A percentile compares a stretch with the other conserved stretches of the same genome.
These are phyloP conservation scores for Sycophila texana DNA, from an alignment of 2,888 invertebrate genomes.

Conservation along the genomic window DNA sequence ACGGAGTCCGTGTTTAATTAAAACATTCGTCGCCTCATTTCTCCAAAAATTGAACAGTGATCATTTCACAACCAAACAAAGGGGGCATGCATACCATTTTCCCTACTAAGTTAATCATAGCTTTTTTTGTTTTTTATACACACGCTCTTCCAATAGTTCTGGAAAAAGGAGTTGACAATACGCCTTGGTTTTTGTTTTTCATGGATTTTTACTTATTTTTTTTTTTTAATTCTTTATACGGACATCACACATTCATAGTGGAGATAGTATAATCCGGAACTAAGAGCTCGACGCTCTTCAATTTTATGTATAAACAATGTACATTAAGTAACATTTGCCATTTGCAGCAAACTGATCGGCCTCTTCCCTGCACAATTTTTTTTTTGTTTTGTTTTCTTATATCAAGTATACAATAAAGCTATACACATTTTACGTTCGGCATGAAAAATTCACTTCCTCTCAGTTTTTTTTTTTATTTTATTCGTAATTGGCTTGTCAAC, in stretches of 20 bases:
- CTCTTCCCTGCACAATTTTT: slow-evolving; percentile 23
- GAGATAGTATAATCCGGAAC: slow-evolving; percentile 54
- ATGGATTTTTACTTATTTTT: slow-evolving; percentile 18
- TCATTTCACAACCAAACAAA: slow-evolving; percentile 25
- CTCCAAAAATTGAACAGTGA: slow-evolving; percentile 27
- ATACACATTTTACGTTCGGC: slow-evolving; percentile 65
- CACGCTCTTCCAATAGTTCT: slow-evolving; percentile 16
- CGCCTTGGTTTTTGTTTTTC: slow-evolving; percentile 32
- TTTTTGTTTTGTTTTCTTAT: slow-evolving; percentile 29
- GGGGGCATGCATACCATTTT: slow-evolving; percentile 9
- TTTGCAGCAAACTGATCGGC: slow-evolving; percentile 47
- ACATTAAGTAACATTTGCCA: slow-evolving; percentile 58
- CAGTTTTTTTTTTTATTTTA: slow-evolving; percentile 57
- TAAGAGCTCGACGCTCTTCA: slow-evolving; percentile 43
- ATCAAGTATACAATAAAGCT: slow-evolving; percentile 63
- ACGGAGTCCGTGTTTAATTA: not conserved
- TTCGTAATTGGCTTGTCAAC: slow-evolving; percentile 52
- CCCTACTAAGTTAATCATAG: slow-evolving; percentile 22
- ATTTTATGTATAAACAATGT: slow-evolving; percentile 57
- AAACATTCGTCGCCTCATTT: slow-evolving; percentile 4
- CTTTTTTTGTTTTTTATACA: slow-evolving; percentile 19
- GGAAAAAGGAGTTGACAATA: slow-evolving; percentile 47
- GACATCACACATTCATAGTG: slow-evolving; percentile 57
- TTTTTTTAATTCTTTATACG: slow-evolving; percentile 52
- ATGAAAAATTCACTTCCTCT: slow-evolving; percentile 60